Evolutionary conservation across 2,113 vertebrate species (phyloP), one percentile per base, ranked within the genome.

Genomic region (Uropsilus gracilis): DNA sequence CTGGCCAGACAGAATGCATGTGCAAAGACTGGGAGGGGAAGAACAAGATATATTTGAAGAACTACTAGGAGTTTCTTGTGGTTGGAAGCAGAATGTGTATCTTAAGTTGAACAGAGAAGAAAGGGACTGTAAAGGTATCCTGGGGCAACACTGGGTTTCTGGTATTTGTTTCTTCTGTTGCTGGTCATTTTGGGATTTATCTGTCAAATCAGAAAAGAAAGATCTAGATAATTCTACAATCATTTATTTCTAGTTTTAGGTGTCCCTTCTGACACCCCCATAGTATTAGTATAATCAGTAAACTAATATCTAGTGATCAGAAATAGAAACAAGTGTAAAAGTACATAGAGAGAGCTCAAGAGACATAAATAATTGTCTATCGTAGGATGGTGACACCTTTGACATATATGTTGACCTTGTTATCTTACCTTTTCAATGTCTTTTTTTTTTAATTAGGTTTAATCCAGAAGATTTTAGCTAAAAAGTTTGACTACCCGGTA

Each of bases 401-500:
- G 53, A 76, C 72, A 48, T 87, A 59, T 66, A 34, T 48, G 22
- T 66, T 75, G 37, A 69, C 37, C 30, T 80, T 59, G 24, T 30
- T 59, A 48, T 73, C 50, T 66, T 39, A 78, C 30, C 2, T 64
- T 90, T 55, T 94, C 32, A 48, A 1, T 91, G 17, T 95, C 95
- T 97, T 83, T 30, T 95, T 95, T 97, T 77, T 81, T 93, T 95
- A 76, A 96, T 80, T 97, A 91, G 95, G 94, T 84, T 63, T 91
- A 97, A 97, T 69, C 32, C 94, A 0, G 73, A 94, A 97, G 32
- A 87, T 89, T 80, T 94, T 84, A 94, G 8, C 66, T 92, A 93
- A 96, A 89, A 18, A 1, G 53, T 98, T 97, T 97, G 98, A 97
- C 95, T 98, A 98, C 82, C 97, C 98, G 30, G 63, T 97, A 84